Evolutionary conservation across 2,888 invertebrate species (phyloP), one percentile per base, ranked within the genome.

Genomic region (Brachycybe producta): DNA sequence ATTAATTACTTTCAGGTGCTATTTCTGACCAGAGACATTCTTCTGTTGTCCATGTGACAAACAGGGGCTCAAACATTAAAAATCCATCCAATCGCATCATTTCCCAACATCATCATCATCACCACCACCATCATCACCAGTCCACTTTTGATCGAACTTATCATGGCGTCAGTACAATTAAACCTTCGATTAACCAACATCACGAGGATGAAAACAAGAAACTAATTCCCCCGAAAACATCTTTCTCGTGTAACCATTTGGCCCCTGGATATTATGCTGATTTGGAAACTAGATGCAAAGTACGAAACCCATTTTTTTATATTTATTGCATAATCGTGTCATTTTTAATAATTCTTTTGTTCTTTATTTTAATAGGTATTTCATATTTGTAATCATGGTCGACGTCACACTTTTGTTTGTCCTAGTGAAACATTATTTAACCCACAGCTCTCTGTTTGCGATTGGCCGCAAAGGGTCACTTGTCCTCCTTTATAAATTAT

Each of bases 201-300:
- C 15, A 7, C 36, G 19, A 11, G 15, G 15, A 7, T 19, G 19
- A 15, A 15, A 5, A 19, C 15, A 17, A 5, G 5, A 36, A 36
- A 36, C n/a, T 7, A 5, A 17, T 36, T 36, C 7, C 17, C n/a
- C 36, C 7, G 7, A 5, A 36, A 36, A n/a, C 36, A n/a, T 17
- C n/a, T n/a, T 36, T 30, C 32, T 8, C n/a, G 13, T 30, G 32
- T 30, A 8, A 13, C 8, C 32, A n/a, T 7, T 17, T 5, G 19
- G 19, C 17, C 15, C n/a, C n/a, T 19, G 36, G 36, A 36, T 36
- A 36, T 36, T 36, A 17, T n/a, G 36, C 36, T n/a, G 36, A 36
- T 36, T 5, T 36, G n/a, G 7, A 36, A 36, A 36, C 7, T 5
- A 19, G 36, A 36, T 36, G 36, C 17, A n/a, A 36, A 19, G 36